A percentile compares a stretch with the other conserved stretches of the same genome.
These are phyloP conservation scores for Margaritifera margaritifera DNA, from an alignment of 2,888 invertebrate species.

Conservation along the genomic window DNA sequence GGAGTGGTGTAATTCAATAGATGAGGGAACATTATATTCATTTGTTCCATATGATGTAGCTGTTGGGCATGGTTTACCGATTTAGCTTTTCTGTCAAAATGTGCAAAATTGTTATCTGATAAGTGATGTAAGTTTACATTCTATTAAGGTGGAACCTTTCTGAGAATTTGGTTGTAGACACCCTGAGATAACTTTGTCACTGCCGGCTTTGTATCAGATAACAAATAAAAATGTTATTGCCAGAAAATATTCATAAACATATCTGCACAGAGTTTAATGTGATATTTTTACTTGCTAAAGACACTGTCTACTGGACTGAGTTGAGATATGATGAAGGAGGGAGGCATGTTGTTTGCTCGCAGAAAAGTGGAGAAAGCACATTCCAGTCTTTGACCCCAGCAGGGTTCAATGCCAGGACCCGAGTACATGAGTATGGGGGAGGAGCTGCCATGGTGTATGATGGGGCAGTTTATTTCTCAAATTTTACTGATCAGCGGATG, in stretches of 20 bases:
- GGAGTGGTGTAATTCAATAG: too few species aligned
- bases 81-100: too few species aligned
- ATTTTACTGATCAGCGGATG: slow-evolving; percentile 66
- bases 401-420: slow-evolving; percentile 64
- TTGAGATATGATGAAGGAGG: slow-evolving; percentile 64
- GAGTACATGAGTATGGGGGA: slow-evolving; percentile 74
- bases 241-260: not conserved
- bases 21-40: too few species aligned
- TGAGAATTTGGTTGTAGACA: too few species aligned
- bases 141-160: too few species aligned
- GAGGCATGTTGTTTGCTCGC: slow-evolving; percentile 65
- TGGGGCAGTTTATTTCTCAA: slow-evolving; percentile 66
- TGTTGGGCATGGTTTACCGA: too few species aligned
- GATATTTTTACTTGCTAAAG: slow-evolving; percentile 31
- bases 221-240: not conserved
- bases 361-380: slow-evolving; percentile 31
- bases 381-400: slow-evolving; percentile 60
- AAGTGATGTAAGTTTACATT: too few species aligned
- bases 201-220: too few species aligned
- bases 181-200: too few species aligned
- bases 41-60: too few species aligned
- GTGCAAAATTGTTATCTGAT: too few species aligned
- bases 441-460: slow-evolving; percentile 68
- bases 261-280: too few species aligned
- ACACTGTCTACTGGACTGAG: slow-evolving; percentile 68